These are phyloP conservation scores for Lobophora halterata DNA, from an alignment of 2,888 invertebrate species.

Conservation along the genomic window DNA sequence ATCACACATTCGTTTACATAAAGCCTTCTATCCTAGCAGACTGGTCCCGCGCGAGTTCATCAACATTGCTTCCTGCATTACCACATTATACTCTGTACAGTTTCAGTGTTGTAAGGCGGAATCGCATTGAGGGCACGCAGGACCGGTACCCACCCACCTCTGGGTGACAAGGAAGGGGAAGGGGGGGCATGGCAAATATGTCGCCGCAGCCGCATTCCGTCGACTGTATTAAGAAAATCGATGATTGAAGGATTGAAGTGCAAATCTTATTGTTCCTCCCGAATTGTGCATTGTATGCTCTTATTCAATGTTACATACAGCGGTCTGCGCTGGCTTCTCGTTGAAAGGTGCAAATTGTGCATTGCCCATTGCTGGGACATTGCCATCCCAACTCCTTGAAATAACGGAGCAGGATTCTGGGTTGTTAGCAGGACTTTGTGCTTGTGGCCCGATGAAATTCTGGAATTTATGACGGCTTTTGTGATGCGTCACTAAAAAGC, in stretches of 20 bases:
- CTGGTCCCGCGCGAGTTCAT: slow-evolving; percentile 3
- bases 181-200: slow-evolving; percentile 60
- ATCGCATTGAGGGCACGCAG: slow-evolving; percentile 68
- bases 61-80: slow-evolving; percentile 7
- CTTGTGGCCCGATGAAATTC: no score
- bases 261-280: slow-evolving; percentile 7
- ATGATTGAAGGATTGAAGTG: slow-evolving; percentile 23
- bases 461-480: no score
- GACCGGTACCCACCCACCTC: slow-evolving; percentile 60
- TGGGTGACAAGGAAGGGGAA: slow-evolving; percentile 32
- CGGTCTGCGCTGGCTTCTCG: slow-evolving; percentile 1
- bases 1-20: no score
- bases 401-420: no score
- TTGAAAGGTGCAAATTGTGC: no score
- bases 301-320: no score
- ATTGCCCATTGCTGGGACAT: no score
- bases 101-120: slow-evolving; percentile 58
- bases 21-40: no score
- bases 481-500: no score
- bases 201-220: slow-evolving; percentile 67
- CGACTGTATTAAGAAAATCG: slow-evolving; percentile 57
- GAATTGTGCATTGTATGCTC: background rate
- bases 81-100: slow-evolving; percentile 1
- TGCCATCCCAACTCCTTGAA: no score
- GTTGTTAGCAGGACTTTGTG: no score